Conservation (phyloP, 2,888 invertebrate genomes). For the Drosophila kuntzei region DNA sequence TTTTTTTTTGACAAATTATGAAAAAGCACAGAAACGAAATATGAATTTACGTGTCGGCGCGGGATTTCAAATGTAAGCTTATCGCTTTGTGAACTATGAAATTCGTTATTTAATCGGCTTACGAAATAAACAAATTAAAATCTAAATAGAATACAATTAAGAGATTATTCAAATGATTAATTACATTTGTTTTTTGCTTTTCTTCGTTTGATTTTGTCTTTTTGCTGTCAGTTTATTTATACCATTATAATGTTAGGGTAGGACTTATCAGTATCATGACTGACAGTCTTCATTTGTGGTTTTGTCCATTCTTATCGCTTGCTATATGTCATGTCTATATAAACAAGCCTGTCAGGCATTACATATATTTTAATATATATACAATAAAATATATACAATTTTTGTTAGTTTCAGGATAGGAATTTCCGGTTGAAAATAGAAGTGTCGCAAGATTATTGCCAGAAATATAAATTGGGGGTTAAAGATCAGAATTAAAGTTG, state of each 20-base stretch:
- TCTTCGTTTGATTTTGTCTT: conserved; percentile 20
- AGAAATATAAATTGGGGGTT: not conserved
- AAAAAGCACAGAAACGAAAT: conserved; percentile 31
- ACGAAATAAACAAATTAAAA: conserved; percentile 78
- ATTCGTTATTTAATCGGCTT: conserved; percentile 73
- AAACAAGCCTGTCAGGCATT: conserved; percentile 17
- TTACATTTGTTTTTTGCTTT: conserved; percentile 40
- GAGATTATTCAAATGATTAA: conserved; percentile 76
- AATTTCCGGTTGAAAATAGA: not conserved
- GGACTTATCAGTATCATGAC: conserved; percentile 34
- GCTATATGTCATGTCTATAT: conserved; percentile 10
- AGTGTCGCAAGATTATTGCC: not conserved
- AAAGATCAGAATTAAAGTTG: not conserved
- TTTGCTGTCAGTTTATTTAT: conserved; percentile 30
- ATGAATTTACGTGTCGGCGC: conserved; percentile 32
- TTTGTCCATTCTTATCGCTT: conserved; percentile 32
- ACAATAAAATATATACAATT: not conserved
- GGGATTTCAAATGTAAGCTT: conserved; percentile 23
- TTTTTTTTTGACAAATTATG: conserved; percentile 69
- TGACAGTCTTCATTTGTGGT: conserved; percentile 15
- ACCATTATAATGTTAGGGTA: conserved; percentile 52
- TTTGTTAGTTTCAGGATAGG: not conserved
- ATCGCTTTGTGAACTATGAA: conserved; percentile 72
- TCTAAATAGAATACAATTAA: conserved; percentile 73
- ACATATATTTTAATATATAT: not conserved